Base-by-base conservation (phyloP, 1,140 invertebrate species). In the Semibalanus balanoides region DNA sequence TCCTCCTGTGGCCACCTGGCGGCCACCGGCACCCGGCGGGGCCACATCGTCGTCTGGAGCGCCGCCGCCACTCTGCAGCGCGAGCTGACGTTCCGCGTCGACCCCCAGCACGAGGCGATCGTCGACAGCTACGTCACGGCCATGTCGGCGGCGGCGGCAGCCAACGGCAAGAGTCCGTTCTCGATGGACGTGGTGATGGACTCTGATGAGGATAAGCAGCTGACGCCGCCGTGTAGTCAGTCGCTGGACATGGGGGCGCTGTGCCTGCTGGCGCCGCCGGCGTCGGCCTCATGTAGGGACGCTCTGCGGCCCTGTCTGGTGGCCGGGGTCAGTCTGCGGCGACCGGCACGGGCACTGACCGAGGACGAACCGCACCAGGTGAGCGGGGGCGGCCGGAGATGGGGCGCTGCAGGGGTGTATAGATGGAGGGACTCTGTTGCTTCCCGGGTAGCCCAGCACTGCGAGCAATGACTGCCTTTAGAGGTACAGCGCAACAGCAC, bases 41-140 rank as follows among this genome's bases (percentile, higher is more conserved):
- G 88, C 64, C 84, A 86, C 79, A 85, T 90, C 74, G 86, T 86
- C 72, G 84, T 91, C 30, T 95, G 92, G 91, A 91, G 92, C 79
- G 75, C 76, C 31, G 75, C 75, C 30, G 77, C 76, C 43, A 30
- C 70, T 0, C 70, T 72, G 1, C 51, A 64, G 51, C 51, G 51
- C 7, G 51, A 64, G 51, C 11, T 64, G 11, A 25, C 51, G 11
- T 64, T 64, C 22, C 51, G 51, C 11, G 22, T 64, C 51, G 51
- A 64, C 22, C 51, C 51, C 7, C 22, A 7, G 1, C 11, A 64
- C 22, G 14, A 14, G 51, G 1, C 22, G 51, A 64, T 64, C 22
- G 14, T 64, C 7, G 35, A 40, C 35, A 17, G 35, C 5, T 40
- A 40, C 35, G 35, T 40, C 5, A 40, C 35, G 35, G 5, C 35